Conservation (phyloP, 2,113 vertebrate species). For the Todiramphus saurophagus region DNA sequence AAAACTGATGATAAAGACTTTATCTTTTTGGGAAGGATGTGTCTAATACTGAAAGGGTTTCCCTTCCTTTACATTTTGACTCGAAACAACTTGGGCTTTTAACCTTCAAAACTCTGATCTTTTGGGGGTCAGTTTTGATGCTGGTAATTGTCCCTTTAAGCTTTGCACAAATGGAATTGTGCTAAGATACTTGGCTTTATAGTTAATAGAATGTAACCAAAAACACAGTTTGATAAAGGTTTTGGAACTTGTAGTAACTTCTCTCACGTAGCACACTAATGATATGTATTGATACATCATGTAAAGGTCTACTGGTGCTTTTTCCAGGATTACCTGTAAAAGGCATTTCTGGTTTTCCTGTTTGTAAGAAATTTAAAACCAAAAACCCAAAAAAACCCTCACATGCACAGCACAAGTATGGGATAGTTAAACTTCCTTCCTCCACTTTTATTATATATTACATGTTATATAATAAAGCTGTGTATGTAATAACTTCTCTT, state of each 20-base stretch:
- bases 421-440: background rate
- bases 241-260: background rate
- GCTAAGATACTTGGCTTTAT: background rate
- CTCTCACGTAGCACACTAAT: background rate
- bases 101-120: background rate
- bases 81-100: background rate
- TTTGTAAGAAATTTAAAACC: background rate
- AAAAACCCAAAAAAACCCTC: background rate
- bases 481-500: background rate
- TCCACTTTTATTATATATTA: background rate
- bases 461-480: background rate
- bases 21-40: background rate
- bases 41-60: background rate
- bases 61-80: background rate
- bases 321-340: background rate
- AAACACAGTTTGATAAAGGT: background rate
- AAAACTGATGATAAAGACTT: background rate
- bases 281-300: background rate
- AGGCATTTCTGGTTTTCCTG: background rate
- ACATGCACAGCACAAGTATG: background rate
- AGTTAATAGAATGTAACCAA: background rate
- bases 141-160: background rate
- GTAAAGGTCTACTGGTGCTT: background rate
- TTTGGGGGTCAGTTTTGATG: background rate
- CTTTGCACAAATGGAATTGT: background rate